Evolutionary conservation across 92 coral and sea anemone species (phyloP).

Genomic region (Scolanthus callimorphus): DNA sequence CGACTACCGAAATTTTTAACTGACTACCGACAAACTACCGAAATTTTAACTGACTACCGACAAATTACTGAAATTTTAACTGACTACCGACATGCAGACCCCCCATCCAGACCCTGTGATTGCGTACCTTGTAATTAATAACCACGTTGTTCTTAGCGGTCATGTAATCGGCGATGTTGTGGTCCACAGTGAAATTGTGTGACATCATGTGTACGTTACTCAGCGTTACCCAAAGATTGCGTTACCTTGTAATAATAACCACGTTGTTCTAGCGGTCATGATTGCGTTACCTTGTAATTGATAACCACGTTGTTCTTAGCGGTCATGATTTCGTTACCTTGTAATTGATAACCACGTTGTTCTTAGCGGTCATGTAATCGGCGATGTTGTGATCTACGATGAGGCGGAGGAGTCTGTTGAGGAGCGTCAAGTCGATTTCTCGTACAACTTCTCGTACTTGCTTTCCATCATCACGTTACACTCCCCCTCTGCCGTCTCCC

Average conservation of each 20-base stretch:
- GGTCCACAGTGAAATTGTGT: constrained; percentile 98
- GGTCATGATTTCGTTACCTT: too few relatives aligned
- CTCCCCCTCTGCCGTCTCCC: constrained; percentile 99
- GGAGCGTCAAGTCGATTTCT: constrained; percentile 96
- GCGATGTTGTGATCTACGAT: constrained; percentile 99
- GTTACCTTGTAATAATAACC: constrained; percentile 96
- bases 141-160: constrained; percentile 98
- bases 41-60: too few relatives aligned
- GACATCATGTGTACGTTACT: too few relatives aligned
- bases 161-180: constrained; percentile 99
- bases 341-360: constrained; percentile 96
- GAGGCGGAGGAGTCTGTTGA: constrained; percentile 94
- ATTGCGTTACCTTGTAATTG: constrained; percentile 98
- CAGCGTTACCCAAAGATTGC: too few relatives aligned
- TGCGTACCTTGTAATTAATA: constrained; percentile 96
- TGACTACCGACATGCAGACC: too few relatives aligned
- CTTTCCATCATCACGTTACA: constrained; percentile 99
- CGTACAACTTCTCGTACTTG: constrained; percentile 94
- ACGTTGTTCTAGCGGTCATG: constrained; percentile 99
- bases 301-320: constrained; percentile 98
- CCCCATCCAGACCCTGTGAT: too few relatives aligned
- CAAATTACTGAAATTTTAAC: too few relatives aligned
- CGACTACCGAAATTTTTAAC: too few relatives aligned
- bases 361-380: constrained; percentile 99
- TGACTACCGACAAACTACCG: too few relatives aligned